Base-by-base conservation (phyloP, 2,888 invertebrate species). In the Meandrusa payeni region DNA sequence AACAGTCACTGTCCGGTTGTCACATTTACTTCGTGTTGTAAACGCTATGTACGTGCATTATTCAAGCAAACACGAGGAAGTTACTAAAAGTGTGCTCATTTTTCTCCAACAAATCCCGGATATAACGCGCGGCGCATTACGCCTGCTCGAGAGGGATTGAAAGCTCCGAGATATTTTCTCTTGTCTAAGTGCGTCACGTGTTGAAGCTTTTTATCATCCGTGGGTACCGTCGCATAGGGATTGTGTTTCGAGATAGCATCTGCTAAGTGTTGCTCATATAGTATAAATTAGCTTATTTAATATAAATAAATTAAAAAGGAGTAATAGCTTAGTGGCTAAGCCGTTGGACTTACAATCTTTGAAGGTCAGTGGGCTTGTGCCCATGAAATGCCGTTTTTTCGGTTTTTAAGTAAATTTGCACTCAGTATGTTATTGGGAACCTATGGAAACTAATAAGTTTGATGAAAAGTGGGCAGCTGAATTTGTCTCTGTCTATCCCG, bases 201-300 rank as follows among this genome's bases (percentile, higher is more conserved):
- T 74, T 61, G 61, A 68, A 75, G 73, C 72, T 63, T 78, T 82
- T 79, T 81, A 80, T 79, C 77, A 78, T 70, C 63, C 63, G 48
- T 52, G 47, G 47, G 5, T 54, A 62, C 57, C 51, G 56, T 51
- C 54, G 50, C 47, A 57, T 50, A 50, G 54, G 51, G 53, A 57
- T 50, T 48, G 58, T 43, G 51, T 47, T 56, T 53, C 55, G 59
- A 48, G 48, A 48, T 59, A 66, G 62, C 52, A 47, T 53, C 7
- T 24, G 11, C 12, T 15, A 7, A 4, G 12, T 12, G 2, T 34
- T n/a, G 13, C 7, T 33, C 6, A 4, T 13, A 24, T 17, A 2
- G 7, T 4, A 7, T 15, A 15, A 9, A 26, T 24, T 5, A 13
- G 23, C 6, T n/a, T 15, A 13, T 34, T 13, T 36, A 42, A 15